Conservation (phyloP, 2,113 vertebrate species). For the Actenoides lindsayi region DNA sequence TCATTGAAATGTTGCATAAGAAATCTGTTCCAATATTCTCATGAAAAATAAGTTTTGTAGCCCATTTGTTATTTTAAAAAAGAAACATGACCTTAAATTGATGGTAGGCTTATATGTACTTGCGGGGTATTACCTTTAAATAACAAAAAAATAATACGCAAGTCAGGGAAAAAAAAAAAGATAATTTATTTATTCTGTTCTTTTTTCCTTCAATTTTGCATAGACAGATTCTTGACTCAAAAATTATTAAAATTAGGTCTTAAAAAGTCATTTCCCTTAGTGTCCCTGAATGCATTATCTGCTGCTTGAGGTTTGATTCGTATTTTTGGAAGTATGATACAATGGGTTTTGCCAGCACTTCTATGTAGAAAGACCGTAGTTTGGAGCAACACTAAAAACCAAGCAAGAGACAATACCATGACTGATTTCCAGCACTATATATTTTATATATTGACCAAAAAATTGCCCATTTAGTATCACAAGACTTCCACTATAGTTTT, state of each 20-base stretch:
- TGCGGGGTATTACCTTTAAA: neutral
- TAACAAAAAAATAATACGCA: neutral
- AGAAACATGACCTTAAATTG: neutral
- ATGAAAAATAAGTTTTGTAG: neutral
- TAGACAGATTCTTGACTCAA: neutral
- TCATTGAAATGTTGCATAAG: neutral
- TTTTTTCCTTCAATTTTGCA: neutral
- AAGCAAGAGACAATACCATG: neutral
- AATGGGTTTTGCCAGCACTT: neutral
- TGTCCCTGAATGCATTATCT: neutral
- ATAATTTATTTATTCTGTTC: neutral
- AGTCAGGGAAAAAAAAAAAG: neutral
- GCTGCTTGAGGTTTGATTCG: neutral
- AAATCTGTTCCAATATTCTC: neutral
- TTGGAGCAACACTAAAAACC: slow-evolving; percentile 12
- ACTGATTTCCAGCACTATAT: neutral
- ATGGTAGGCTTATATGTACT: neutral
- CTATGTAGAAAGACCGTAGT: neutral
- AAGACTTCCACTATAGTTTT: neutral
- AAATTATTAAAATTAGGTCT: neutral
- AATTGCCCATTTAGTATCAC: neutral
- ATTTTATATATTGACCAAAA: neutral
- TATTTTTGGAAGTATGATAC: neutral
- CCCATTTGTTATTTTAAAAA: neutral
- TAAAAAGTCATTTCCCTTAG: neutral